Conservation (phyloP, 2,113 vertebrate genomes). For the Pterocles gutturalis region DNA sequence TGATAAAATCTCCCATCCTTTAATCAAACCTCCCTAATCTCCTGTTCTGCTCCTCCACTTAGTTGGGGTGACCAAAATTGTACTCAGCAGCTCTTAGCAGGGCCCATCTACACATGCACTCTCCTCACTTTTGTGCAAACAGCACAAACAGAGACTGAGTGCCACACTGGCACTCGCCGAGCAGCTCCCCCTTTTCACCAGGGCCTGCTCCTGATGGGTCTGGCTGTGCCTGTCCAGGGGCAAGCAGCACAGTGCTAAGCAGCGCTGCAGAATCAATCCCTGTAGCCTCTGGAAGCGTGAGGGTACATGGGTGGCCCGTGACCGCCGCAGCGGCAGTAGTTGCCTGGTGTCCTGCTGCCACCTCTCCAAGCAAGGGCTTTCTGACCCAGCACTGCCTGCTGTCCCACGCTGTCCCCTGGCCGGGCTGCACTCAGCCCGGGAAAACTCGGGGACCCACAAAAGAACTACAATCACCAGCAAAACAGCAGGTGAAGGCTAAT, state of each 20-base stretch:
- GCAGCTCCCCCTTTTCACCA: background rate
- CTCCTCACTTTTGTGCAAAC: background rate
- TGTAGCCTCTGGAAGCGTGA: too few relatives aligned
- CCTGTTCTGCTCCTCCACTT: background rate
- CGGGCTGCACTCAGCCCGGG: background rate
- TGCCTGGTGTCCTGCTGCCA: too few relatives aligned
- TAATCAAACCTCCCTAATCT: background rate
- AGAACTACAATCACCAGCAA: background rate
- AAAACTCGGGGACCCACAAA: fast-evolving
- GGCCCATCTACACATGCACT: fast-evolving
- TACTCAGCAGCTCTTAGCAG: background rate
- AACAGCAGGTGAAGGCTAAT: background rate
- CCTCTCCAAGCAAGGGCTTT: too few relatives aligned
- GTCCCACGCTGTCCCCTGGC: too few relatives aligned
- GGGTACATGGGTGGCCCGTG: too few relatives aligned
- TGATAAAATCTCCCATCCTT: background rate
- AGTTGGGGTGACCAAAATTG: background rate
- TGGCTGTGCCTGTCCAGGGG: too few relatives aligned
- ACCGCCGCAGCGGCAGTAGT: background rate
- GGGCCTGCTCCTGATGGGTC: background rate
- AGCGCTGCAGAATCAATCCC: too few relatives aligned
- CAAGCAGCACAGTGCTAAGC: background rate
- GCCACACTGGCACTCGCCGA: background rate
- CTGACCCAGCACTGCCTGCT: too few relatives aligned
- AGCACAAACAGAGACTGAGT: background rate